Evolutionary conservation across 2,113 vertebrate species (phyloP), one percentile per base, ranked within the genome.

Genomic region (Oreochromis tanganicae): DNA sequence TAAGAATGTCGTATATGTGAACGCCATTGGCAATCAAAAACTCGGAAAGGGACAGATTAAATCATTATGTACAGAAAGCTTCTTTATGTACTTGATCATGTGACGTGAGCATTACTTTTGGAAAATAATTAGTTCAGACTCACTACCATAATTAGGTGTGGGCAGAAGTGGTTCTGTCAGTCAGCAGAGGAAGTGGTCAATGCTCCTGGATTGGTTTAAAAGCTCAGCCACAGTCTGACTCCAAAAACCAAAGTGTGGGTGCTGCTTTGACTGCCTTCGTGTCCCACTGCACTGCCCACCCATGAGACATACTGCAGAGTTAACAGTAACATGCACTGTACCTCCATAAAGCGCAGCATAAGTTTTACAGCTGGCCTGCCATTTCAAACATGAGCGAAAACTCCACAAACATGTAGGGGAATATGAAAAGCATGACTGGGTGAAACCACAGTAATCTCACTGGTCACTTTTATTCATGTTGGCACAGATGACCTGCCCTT

Each of bases 401-500:
- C 29, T 75, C 32, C 80, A 48, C 41, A 29, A 29, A 32, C 10
- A 12, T 73, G 48, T 13, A 36, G 32, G 5, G 50, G 34, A 24
- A 34, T 17, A 48, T 46, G 4, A 4, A 75, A 84, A 85, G 80
- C 82, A 85, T 80, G 55, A 85, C 59, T 57, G 66, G 2, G 16
- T 16, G 7, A 46, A 71, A 68, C 36, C 38, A 27, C 38, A 50
- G 21, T 63, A n/a, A 46, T 12, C 81, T 91, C 3, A 84, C 3
- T 48, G 1, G 34, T 32, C 3, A 4, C 6, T 83, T 71, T 80
- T 75, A 3, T 92, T 34, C 88, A 10, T 86, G 2, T 86, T 66
- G 71, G 2, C 63, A 63, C 93, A 99, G 99, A 98, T n/a, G 98
- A 99, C 80, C 95, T 99, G 5, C 98, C 99, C 0, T 99, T 99